Base-by-base conservation (phyloP, 2,797 vertebrate species). In the Hipposideros larvatus region DNA sequence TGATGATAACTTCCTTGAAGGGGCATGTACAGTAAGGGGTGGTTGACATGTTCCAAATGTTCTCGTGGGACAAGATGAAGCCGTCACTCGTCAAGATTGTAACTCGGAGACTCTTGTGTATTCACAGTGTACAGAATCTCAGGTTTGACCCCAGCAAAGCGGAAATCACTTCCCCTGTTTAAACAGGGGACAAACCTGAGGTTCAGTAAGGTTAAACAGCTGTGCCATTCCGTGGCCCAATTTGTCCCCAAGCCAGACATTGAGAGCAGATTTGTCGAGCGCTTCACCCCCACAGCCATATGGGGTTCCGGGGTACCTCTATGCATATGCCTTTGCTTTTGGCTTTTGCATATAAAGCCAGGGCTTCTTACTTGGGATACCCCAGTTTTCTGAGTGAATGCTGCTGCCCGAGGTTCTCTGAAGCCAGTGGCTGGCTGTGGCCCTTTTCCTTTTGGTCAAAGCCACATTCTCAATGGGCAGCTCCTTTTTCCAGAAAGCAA, bases 241-340 rank as follows among this genome's bases (percentile, higher is more conserved):
- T 1, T 4, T 34, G 22, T 37, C 59, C n/a, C 61, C 59, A 14
- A 24, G 34, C 3, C 41, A 24, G 71, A 22, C 18, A 26, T 46
- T 2, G 31, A 19, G 9, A 34, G 48, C 3, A 18, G 14, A 10
- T 34, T 43, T 59, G 19, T 16, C 2, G 7, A 1, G 22, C 57
- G 24, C 7, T 43, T 10, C 0, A 0, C 8, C 7, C 26, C 7
- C 37, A 41, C 16, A 37, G 13, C 1, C 1, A 0, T 0, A 2
- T 4, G 8, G 3, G 14, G 16, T 1, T 10, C 7, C 14, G 0
- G 16, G 48, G 11, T 4, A 15, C 22, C 3, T 10, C 7, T 28
- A 16, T 0, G n/a, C 6, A 0, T 3, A 4, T 19, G 8, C 1
- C 6, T 61, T n/a, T 24, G 11, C 22, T 14, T n/a, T 28, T 6